These are phyloP conservation scores for Callinectes sapidus DNA, from an alignment of 2,888 invertebrate genomes.

Conservation along the genomic window DNA sequence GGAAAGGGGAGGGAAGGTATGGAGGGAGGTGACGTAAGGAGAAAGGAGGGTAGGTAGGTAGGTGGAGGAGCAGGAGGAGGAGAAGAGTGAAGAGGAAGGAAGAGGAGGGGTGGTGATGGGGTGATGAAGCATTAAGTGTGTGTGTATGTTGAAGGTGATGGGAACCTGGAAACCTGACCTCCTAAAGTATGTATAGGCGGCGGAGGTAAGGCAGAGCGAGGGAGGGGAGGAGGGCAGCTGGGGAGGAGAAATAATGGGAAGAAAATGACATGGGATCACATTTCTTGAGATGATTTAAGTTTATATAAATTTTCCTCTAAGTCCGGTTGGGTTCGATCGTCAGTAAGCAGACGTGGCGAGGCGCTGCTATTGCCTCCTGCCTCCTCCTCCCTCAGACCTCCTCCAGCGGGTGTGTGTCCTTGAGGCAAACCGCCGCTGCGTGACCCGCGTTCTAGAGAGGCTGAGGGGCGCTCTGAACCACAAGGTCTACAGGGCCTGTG, in stretches of 20 bases:
- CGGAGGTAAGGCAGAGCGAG: not conserved
- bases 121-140: slow-evolving; percentile 23
- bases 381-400: not conserved
- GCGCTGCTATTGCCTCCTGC: not conserved
- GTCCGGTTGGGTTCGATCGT: not conserved
- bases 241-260: not conserved
- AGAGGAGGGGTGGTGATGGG: slow-evolving; percentile 12
- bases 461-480: not conserved
- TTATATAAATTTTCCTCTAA: not conserved
- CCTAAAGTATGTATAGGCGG: not conserved
- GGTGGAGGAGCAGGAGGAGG: not conserved
- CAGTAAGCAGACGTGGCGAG: not conserved
- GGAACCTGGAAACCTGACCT: slow-evolving; percentile 10
- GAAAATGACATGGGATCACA: not conserved
- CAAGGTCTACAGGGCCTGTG: slow-evolving; percentile 3
- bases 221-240: not conserved
- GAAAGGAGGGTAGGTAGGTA: not conserved
- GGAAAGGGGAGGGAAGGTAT: slow-evolving; percentile 29
- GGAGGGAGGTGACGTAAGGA: slow-evolving; percentile 36
- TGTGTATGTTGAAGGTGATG: not conserved
- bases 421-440: slow-evolving; percentile 11
- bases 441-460: slow-evolving; percentile 15
- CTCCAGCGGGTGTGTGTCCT: slow-evolving; percentile 35
- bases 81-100: slow-evolving; percentile 19
- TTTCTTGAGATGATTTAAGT: not conserved